phyloP scores from a whole-genome alignment of 2,888 invertebrate genomes.

The Prosopocoilus inquinatus region DNA sequence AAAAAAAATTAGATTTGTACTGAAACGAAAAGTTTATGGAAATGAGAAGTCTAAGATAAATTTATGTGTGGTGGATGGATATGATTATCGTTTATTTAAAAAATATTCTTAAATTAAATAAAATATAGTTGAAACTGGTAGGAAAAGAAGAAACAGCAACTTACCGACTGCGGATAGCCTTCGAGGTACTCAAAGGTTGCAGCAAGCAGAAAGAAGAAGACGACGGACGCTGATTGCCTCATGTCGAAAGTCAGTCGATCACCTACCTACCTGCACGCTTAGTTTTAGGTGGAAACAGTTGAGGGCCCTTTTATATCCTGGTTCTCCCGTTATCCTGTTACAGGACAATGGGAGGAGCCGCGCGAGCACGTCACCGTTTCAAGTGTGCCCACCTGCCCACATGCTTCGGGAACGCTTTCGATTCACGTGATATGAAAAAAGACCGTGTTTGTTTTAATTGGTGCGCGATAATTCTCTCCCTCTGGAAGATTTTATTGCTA shows the following conservation, averaged over 20 bases:
- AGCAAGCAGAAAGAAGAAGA: not conserved
- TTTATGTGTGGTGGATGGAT: not conserved
- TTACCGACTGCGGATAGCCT: not conserved
- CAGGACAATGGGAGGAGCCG: constrained; percentile 16
- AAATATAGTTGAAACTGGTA: not conserved
- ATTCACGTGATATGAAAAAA: too few relatives aligned
- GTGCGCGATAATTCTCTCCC: too few relatives aligned
- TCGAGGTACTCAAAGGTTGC: not conserved
- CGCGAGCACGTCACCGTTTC: constrained; percentile 14
- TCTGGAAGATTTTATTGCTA: too few relatives aligned
- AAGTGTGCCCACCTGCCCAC: constrained; percentile 16
- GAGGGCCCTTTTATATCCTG: constrained; percentile 15
- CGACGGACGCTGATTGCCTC: constrained; percentile 18
- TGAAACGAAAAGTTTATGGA: too few relatives aligned
- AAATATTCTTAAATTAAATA: not conserved
- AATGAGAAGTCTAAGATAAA: too few relatives aligned
- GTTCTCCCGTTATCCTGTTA: constrained; percentile 17
- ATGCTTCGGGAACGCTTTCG: not conserved
- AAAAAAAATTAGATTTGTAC: too few relatives aligned
- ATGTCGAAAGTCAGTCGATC: constrained; percentile 10
- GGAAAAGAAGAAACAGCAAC: not conserved
- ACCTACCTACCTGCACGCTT: constrained; percentile 11
- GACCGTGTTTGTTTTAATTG: too few relatives aligned
- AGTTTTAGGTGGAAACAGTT: constrained; percentile 15
- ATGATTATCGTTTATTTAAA: not conserved